Percentiles rank a stretch among this genome's conserved stretches.
Evolutionary conservation across 2,888 invertebrate species (phyloP).

Genomic region (Chouioia cunea): DNA sequence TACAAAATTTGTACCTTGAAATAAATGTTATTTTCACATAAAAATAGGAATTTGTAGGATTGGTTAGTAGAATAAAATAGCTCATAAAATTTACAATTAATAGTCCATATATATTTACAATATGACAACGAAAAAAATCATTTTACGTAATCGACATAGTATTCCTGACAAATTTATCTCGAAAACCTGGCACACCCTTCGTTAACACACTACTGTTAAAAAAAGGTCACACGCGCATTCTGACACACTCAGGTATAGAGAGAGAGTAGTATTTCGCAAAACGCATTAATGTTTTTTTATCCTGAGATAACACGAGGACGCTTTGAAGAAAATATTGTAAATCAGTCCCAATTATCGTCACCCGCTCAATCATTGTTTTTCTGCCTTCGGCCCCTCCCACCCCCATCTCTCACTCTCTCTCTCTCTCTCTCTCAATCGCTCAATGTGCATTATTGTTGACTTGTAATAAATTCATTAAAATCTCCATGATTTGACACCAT

Average conservation of each 20-base stretch:
- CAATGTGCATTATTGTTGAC: conserved; percentile 43
- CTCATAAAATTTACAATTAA: conserved; percentile 27
- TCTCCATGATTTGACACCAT: conserved; percentile 47
- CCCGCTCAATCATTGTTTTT: too few species aligned
- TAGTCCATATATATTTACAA: conserved; percentile 64
- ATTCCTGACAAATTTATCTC: conserved; percentile 20
- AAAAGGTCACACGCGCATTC: conserved; percentile 52
- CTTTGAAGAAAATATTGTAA: conserved; percentile 23
- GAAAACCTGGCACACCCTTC: conserved; percentile 52
- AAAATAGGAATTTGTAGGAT: background rate
- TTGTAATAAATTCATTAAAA: conserved; percentile 59
- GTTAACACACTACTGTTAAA: background rate
- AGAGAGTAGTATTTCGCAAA: conserved; percentile 51
- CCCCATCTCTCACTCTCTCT: conserved; percentile 7
- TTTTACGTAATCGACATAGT: conserved; percentile 42
- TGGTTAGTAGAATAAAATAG: conserved; percentile 25
- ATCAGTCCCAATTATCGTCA: background rate
- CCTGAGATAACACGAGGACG: conserved; percentile 29
- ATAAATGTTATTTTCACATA: too few species aligned
- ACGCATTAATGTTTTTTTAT: conserved; percentile 32
- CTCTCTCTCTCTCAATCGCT: background rate
- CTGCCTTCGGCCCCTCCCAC: too few species aligned
- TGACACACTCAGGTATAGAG: conserved; percentile 47
- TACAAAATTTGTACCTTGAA: too few species aligned
- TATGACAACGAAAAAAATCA: conserved; percentile 62